A percentile compares a stretch with the other conserved stretches of the same genome.
These are phyloP conservation scores for Notocelia uddmanniana DNA, from an alignment of 2,888 invertebrate species.

Conservation along the genomic window DNA sequence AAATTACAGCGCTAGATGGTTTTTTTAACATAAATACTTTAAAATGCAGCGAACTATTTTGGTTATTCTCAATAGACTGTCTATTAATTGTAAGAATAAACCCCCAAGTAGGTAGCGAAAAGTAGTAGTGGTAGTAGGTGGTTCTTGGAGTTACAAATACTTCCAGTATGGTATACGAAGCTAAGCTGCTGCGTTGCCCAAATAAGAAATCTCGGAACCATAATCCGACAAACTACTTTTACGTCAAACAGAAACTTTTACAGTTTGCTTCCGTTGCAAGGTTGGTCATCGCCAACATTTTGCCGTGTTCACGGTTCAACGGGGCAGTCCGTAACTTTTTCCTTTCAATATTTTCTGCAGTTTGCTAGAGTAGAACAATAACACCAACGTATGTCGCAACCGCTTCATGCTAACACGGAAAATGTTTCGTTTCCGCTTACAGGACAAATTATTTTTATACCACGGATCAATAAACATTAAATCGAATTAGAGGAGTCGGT, in stretches of 20 bases:
- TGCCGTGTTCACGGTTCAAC: neutral
- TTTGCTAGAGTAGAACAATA: neutral
- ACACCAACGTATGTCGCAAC: neutral
- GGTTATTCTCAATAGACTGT: too few species aligned
- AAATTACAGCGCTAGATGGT: too few species aligned
- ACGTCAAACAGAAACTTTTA: constrained; percentile 4
- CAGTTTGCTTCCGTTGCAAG: constrained; percentile 2
- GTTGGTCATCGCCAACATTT: neutral
- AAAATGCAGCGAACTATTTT: too few species aligned
- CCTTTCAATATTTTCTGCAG: neutral
- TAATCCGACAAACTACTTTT: neutral
- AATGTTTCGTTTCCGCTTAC: neutral
- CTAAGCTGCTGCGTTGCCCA: neutral
- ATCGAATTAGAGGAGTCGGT: too few species aligned
- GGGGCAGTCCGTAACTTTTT: neutral
- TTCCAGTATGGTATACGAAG: neutral
- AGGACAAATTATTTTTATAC: too few species aligned
- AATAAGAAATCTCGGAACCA: neutral
- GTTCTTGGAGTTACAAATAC: too few species aligned
- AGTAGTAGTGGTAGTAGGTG: too few species aligned
- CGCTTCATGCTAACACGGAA: neutral
- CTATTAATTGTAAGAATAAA: too few species aligned
- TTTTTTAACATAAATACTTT: too few species aligned
- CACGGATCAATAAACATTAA: too few species aligned
- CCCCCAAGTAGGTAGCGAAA: too few species aligned